Evolutionary conservation across 2,113 vertebrate genomes (phyloP).

Genomic region (Psammodynastes pulverulentus): DNA sequence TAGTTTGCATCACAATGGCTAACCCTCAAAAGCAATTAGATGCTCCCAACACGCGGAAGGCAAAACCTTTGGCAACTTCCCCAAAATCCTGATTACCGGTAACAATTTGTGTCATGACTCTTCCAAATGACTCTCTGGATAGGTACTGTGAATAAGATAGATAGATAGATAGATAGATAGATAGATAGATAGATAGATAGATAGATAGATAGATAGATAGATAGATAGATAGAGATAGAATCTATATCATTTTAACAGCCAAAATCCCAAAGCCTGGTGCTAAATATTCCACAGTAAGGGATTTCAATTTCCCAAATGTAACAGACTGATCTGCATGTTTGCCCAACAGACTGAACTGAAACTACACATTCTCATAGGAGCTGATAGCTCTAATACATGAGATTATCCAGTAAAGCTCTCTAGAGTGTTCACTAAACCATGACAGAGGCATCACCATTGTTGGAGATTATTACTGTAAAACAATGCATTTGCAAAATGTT

Average conservation of each 20-base stretch:
- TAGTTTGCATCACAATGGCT: background rate
- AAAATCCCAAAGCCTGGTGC: background rate
- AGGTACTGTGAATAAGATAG: background rate
- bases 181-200: no score
- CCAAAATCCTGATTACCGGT: background rate
- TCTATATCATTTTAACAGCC: background rate
- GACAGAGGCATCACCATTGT: conserved; percentile 5
- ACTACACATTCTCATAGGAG: background rate
- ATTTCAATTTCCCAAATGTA: background rate
- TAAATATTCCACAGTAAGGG: background rate
- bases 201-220: no score
- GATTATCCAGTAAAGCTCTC: background rate
- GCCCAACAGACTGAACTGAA: background rate
- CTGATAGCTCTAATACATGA: background rate
- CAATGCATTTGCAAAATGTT: conserved; percentile 9
- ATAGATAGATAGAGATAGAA: accelerated
- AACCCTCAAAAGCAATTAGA: background rate
- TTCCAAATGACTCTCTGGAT: background rate
- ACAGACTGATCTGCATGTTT: background rate
- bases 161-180: no score
- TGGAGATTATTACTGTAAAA: background rate
- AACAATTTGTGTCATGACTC: background rate
- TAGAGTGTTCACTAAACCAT: conserved; percentile 12
- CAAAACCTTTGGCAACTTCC: background rate
- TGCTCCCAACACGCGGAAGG: background rate